Base-by-base conservation (phyloP, 2,113 vertebrate genomes). In the Formicarius rufipectus region DNA sequence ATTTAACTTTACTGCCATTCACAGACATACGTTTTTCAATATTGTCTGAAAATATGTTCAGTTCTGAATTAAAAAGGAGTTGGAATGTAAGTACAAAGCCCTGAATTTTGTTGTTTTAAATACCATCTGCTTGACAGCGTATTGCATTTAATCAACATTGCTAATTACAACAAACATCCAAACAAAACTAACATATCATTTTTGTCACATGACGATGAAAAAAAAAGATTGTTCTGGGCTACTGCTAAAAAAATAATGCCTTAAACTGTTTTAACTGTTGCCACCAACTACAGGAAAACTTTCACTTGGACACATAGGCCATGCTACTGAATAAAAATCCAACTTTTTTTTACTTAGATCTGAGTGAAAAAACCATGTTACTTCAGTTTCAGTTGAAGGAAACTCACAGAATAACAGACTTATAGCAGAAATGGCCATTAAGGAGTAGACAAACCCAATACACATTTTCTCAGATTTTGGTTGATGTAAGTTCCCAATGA, bases 11-110 rank as follows among this genome's bases (percentile, higher is more conserved):
- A 93, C 72, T 72, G 37, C 52, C 55, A 89, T 75, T 84, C 64
- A n/a, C 39, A 94, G 72, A 68, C 79, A 91, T 77, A 86, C 8
- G 7, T 66, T 92, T 95, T 84, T 68, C 92, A 94, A 72, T 84
- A 96, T 64, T 86, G 77, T 78, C 88, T 95, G 64, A 89, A 95
- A 97, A 95, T 64, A 93, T 67, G 64, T 72, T 97, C 85, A 86
- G 76, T 45, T 95, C 40, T 68, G 63, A 90, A 91, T 90, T 91
- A 20, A 93, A 93, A 69, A 81, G n/a, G 44, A 87, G 47, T 58
- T 95, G 96, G 84, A 93, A 95, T 88, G 76, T n/a, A 87, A 90
- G 39, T 74, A 96, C 83, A 95, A 96, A 95, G 90, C 96, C 85
- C 44, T 90, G 83, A 81, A 82, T 95, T 90, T 68, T 90, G 67